phyloP scores from a whole-genome alignment of 2,888 invertebrate species.

The Aphidoletes aphidimyza region DNA sequence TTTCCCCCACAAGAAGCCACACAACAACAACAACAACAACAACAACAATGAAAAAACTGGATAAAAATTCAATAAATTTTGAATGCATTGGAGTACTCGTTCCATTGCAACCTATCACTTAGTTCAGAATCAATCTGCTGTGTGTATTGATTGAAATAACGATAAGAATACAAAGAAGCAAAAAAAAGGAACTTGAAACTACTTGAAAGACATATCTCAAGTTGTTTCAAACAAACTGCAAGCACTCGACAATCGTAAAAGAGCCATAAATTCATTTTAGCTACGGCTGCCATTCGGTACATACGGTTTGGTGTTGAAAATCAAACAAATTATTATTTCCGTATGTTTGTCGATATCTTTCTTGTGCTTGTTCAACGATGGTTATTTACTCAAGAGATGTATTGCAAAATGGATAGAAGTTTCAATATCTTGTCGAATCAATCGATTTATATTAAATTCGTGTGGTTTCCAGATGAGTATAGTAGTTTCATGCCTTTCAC shows the following conservation, averaged over 20 bases:
- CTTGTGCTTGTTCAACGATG: no score
- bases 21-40: neutral
- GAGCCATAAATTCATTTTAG: neutral
- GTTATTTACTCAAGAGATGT: no score
- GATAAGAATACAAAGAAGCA: no score
- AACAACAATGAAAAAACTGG: neutral
- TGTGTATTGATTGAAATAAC: neutral
- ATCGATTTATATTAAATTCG: neutral
- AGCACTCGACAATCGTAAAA: neutral
- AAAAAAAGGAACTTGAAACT: neutral
- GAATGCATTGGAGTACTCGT: neutral
- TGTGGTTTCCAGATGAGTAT: neutral
- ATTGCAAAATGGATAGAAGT: neutral
- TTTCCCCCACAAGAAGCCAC: neutral
- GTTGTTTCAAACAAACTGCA: neutral
- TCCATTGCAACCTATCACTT: neutral
- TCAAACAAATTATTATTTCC: neutral
- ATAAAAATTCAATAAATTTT: neutral
- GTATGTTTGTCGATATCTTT: neutral
- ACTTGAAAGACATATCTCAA: neutral
- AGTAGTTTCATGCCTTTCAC: neutral
- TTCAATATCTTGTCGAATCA: neutral
- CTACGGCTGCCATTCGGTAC: neutral
- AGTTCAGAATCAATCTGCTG: neutral
- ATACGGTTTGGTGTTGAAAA: slow-evolving; percentile 6